phyloP scores from a whole-genome alignment of 2,888 invertebrate genomes.

The Tetropium fuscum region DNA sequence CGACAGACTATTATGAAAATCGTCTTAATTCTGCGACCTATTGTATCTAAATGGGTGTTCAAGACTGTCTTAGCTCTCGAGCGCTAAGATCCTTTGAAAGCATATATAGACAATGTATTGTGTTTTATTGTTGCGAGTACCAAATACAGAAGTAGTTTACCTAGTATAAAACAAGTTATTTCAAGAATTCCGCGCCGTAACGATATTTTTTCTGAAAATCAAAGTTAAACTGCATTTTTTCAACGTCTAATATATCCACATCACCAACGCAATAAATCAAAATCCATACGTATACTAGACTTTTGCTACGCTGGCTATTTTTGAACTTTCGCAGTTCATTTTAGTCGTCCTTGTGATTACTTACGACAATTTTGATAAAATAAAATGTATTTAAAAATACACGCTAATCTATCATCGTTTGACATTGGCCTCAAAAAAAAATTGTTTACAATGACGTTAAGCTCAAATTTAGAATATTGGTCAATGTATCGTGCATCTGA shows the following conservation, averaged over 20 bases:
- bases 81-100: slow-evolving; percentile 25
- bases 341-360: slow-evolving; percentile 15
- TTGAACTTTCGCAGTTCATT: slow-evolving; percentile 8
- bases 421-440: slow-evolving; percentile 20
- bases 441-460: not conserved
- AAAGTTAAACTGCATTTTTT: slow-evolving; percentile 39
- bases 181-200: slow-evolving; percentile 47
- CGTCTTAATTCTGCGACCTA: no score
- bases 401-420: slow-evolving; percentile 13
- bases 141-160: slow-evolving; percentile 56
- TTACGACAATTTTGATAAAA: slow-evolving; percentile 20
- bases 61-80: not conserved
- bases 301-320: no score
- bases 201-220: slow-evolving; percentile 44
- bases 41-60: slow-evolving; percentile 4
- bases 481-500: slow-evolving; percentile 3
- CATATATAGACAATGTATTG: slow-evolving; percentile 53
- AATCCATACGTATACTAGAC: no score
- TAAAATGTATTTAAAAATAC: slow-evolving; percentile 20
- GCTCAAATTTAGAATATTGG: slow-evolving; percentile 7
- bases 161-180: slow-evolving; percentile 49
- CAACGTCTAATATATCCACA: no score
- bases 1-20: no score
- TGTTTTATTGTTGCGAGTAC: slow-evolving; percentile 52
- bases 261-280: no score